phyloP scores from a whole-genome alignment of 1,140 invertebrate genomes.

The Hycleus cichorii region DNA sequence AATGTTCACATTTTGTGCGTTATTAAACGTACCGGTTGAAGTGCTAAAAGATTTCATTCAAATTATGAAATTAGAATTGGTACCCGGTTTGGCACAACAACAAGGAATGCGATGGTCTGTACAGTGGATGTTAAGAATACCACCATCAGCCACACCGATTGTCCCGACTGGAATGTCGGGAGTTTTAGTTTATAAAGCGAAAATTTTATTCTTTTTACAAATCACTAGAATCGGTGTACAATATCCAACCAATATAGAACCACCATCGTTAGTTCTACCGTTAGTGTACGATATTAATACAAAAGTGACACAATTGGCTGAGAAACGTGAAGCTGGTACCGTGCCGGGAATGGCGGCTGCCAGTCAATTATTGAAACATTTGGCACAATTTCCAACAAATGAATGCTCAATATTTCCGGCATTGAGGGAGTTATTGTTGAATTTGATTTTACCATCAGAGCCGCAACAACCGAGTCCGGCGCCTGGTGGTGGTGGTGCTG shows the following conservation, averaged over 20 bases:
- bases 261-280: slow-evolving; percentile 74
- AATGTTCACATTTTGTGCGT: slow-evolving; percentile 71
- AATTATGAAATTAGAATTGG: slow-evolving; percentile 76
- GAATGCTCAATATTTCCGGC: slow-evolving; percentile 86
- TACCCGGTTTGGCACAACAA: slow-evolving; percentile 57
- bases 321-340: slow-evolving; percentile 61
- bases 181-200: slow-evolving; percentile 72
- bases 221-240: slow-evolving; percentile 65
- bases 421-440: slow-evolving; percentile 74
- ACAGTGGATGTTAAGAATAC: slow-evolving; percentile 84
- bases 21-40: slow-evolving; percentile 72
- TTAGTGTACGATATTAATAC: slow-evolving; percentile 80
- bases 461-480: slow-evolving; percentile 42
- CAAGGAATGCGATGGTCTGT: slow-evolving; percentile 68
- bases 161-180: slow-evolving; percentile 78
- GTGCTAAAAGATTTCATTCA: slow-evolving; percentile 88
- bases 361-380: slow-evolving; percentile 57
- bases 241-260: slow-evolving; percentile 57
- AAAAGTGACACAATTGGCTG: slow-evolving; percentile 80
- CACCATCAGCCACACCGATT: slow-evolving; percentile 75
- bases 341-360: slow-evolving; percentile 57
- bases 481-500: slow-evolving; percentile 24
- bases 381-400: slow-evolving; percentile 48
- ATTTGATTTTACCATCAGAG: slow-evolving; percentile 59
- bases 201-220: slow-evolving; percentile 86